Conservation (phyloP, 2,797 vertebrate genomes). For the Acanthurus tractus region DNA sequence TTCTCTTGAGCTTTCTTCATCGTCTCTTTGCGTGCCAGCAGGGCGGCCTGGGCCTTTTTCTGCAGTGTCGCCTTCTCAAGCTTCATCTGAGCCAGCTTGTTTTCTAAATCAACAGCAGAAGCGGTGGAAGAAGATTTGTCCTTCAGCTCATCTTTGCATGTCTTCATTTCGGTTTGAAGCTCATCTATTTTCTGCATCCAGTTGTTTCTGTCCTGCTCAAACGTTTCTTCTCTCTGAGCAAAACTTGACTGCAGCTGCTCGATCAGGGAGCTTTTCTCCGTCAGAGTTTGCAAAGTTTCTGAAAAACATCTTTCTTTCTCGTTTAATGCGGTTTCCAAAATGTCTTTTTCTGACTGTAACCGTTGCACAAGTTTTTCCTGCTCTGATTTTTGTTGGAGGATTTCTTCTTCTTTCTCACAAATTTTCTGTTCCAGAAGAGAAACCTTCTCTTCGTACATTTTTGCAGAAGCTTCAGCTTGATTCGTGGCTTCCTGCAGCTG, state of each 20-base stretch:
- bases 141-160: conserved; percentile 48
- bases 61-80: conserved; percentile 85
- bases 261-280: conserved; percentile 78
- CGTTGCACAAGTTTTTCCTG: conserved; percentile 66
- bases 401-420: conserved; percentile 80
- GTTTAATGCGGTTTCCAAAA: conserved; percentile 67
- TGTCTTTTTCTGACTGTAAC: conserved; percentile 60
- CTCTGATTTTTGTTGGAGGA: conserved; percentile 63
- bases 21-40: conserved; percentile 84
- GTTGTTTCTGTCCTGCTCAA: conserved; percentile 73
- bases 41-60: conserved; percentile 85
- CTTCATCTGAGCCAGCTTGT: conserved; percentile 70
- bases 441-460: conserved; percentile 72
- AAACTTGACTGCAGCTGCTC: conserved; percentile 74
- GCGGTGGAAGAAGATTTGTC: conserved; percentile 42
- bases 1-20: conserved; percentile 79
- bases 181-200: conserved; percentile 78
- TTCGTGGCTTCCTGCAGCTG: conserved; percentile 76
- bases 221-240: conserved; percentile 67
- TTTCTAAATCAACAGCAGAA: conserved; percentile 54
- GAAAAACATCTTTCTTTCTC: conserved; percentile 80
- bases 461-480: conserved; percentile 65
- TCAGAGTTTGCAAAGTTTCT: conserved; percentile 73
- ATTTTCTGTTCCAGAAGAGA: conserved; percentile 78
- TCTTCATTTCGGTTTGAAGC: conserved; percentile 75